Conservation (phyloP, 92 coral and sea anemone genomes). For the Plumapathes pennacea region DNA sequence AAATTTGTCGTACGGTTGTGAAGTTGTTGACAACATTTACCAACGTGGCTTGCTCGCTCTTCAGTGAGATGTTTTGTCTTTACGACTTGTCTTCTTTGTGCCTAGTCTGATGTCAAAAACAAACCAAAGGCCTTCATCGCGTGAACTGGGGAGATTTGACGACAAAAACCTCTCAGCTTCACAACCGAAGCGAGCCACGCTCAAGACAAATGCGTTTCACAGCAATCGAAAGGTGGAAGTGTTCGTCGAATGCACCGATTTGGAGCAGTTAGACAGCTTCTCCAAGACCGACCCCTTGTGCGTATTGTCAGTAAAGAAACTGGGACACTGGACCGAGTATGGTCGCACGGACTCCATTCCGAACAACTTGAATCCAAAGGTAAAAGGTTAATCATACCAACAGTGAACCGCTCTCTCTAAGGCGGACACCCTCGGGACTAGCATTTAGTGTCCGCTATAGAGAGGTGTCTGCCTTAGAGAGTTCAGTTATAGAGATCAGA, state of each 20-base stretch:
- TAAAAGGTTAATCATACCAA: slow-evolving; percentile 29
- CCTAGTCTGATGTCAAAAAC: slow-evolving; percentile 67
- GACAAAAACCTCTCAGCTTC: too few relatives aligned
- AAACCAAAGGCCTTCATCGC: slow-evolving; percentile 63
- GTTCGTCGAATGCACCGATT: slow-evolving; percentile 72
- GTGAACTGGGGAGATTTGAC: slow-evolving; percentile 74
- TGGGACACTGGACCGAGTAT: slow-evolving; percentile 92
- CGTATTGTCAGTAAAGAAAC: slow-evolving; percentile 70
- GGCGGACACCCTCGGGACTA: too few relatives aligned
- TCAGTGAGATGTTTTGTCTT: too few relatives aligned
- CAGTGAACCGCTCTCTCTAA: too few relatives aligned
- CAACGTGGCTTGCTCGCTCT: too few relatives aligned
- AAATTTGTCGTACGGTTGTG: too few relatives aligned
- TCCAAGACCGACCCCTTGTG: slow-evolving; percentile 92
- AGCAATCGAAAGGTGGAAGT: slow-evolving; percentile 66
- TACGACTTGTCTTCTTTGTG: too few relatives aligned
- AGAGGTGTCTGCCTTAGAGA: too few relatives aligned
- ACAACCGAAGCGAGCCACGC: not conserved
- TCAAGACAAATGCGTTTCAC: slow-evolving; percentile 57
- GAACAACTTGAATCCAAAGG: slow-evolving; percentile 83
- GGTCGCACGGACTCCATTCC: slow-evolving; percentile 94
- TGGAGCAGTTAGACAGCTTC: slow-evolving; percentile 79
- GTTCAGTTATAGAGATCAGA: too few relatives aligned
- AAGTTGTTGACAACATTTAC: too few relatives aligned
- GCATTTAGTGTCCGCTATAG: too few relatives aligned